These are phyloP conservation scores for Macrosoma leucophasiata DNA, from an alignment of 2,888 invertebrate species.

Conservation along the genomic window DNA sequence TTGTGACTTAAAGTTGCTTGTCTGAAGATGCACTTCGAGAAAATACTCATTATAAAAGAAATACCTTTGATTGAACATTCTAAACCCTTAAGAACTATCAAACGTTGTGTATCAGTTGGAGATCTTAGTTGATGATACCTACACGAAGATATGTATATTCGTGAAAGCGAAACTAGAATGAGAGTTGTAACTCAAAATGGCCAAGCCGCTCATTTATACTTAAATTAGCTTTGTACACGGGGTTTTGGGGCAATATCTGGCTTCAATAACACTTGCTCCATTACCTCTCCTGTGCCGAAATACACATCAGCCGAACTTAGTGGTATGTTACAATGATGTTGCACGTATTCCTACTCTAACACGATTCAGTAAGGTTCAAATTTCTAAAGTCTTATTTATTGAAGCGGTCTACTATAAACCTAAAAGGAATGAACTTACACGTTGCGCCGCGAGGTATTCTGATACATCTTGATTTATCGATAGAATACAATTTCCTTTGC, in stretches of 20 bases:
- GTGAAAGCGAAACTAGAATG: constrained; percentile 5
- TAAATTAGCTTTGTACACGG: constrained; percentile 17
- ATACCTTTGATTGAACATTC: too few species aligned
- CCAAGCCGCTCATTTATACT: neutral
- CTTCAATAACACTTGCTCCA: constrained; percentile 67
- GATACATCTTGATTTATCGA: neutral
- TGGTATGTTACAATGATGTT: constrained; percentile 28
- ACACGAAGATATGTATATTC: constrained; percentile 11
- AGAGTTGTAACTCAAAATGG: constrained; percentile 1
- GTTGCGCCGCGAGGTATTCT: neutral
- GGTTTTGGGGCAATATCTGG: constrained; percentile 52
- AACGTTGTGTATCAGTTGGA: too few species aligned
- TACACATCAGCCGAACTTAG: constrained; percentile 45
- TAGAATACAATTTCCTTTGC: constrained; percentile 10
- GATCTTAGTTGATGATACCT: too few species aligned
- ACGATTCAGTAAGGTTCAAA: constrained; percentile 31
- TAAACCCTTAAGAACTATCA: too few species aligned
- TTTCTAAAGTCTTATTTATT: constrained; percentile 24
- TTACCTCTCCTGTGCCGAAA: constrained; percentile 56
- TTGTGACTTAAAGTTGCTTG: too few species aligned
- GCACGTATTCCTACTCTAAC: constrained; percentile 33
- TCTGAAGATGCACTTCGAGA: too few species aligned
- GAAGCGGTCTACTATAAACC: constrained; percentile 12
- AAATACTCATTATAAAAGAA: too few species aligned
- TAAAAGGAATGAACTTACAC: constrained; percentile 22